A percentile compares a stretch with the other conserved stretches of the same genome.
phyloP scores from a whole-genome alignment of 2,797 vertebrate species.

The Pangasius djambal region DNA sequence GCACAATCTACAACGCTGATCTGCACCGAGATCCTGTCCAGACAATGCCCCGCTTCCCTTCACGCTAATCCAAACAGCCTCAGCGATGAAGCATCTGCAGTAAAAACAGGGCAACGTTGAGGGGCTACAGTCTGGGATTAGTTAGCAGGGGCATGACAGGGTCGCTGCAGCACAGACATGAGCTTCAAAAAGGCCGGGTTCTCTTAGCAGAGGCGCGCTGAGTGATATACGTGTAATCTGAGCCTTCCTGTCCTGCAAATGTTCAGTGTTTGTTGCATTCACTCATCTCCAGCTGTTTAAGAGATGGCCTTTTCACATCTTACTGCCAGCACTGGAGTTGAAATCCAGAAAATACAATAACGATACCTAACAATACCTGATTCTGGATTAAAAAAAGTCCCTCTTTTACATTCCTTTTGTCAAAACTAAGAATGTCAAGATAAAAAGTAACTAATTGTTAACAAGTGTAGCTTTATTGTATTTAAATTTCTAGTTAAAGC shows the following conservation, averaged over 20 bases:
- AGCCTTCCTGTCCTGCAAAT: constrained; percentile 43
- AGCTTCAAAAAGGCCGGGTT: constrained; percentile 56
- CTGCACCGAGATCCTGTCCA: constrained; percentile 80
- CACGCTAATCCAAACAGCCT: constrained; percentile 65
- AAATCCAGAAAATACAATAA: neutral
- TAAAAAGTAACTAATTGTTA: neutral
- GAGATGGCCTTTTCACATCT: neutral
- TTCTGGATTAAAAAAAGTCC: neutral
- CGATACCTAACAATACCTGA: neutral
- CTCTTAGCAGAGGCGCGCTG: constrained; percentile 32
- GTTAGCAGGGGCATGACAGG: constrained; percentile 57
- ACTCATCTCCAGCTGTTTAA: constrained; percentile 5
- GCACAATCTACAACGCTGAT: constrained; percentile 69
- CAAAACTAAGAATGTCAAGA: neutral
- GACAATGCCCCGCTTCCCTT: constrained; percentile 75
- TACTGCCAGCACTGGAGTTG: neutral
- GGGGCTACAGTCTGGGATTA: constrained; percentile 56
- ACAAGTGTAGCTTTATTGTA: neutral
- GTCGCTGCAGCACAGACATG: constrained; percentile 31
- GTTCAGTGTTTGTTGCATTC: constrained; percentile 12
- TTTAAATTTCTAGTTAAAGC: neutral
- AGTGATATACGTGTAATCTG: constrained; percentile 49
- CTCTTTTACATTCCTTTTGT: neutral
- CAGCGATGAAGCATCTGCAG: constrained; percentile 61
- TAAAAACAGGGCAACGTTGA: constrained; percentile 55